These are phyloP conservation scores for Ramphastos sulfuratus DNA, from an alignment of 2,113 vertebrate species.

Conservation along the genomic window DNA sequence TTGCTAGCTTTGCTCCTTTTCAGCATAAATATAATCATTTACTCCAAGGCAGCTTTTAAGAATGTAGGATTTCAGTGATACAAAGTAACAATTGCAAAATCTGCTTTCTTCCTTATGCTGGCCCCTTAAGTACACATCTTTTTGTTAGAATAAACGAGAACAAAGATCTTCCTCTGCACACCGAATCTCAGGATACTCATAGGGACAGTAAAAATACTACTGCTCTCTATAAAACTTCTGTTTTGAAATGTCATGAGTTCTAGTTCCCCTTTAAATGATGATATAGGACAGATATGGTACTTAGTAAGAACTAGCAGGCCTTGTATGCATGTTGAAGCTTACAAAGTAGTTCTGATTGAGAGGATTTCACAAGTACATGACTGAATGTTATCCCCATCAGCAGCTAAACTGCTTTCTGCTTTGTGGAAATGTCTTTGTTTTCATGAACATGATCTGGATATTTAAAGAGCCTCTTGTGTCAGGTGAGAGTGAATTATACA, in stretches of 20 bases:
- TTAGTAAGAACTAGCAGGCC: background rate
- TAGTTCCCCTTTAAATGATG: background rate
- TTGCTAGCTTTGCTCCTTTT: background rate
- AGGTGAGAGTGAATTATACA: background rate
- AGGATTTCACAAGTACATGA: background rate
- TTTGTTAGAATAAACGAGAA: background rate
- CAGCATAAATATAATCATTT: background rate
- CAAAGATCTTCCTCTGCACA: background rate
- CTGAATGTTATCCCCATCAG: background rate
- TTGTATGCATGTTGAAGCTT: background rate
- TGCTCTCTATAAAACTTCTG: background rate
- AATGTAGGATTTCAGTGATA: background rate
- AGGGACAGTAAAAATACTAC: background rate
- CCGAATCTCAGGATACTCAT: background rate
- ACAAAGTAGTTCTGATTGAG: background rate
- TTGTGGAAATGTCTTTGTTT: background rate
- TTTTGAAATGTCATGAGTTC: background rate
- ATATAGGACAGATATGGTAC: background rate
- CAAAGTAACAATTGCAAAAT: background rate
- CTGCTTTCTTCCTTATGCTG: background rate
- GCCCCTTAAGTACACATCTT: fast-evolving
- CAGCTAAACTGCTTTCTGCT: background rate
- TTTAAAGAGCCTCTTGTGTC: background rate
- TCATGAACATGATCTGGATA: background rate
- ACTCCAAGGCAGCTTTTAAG: background rate